Conservation (phyloP, 2,797 vertebrate species). For the Liasis olivaceus region DNA sequence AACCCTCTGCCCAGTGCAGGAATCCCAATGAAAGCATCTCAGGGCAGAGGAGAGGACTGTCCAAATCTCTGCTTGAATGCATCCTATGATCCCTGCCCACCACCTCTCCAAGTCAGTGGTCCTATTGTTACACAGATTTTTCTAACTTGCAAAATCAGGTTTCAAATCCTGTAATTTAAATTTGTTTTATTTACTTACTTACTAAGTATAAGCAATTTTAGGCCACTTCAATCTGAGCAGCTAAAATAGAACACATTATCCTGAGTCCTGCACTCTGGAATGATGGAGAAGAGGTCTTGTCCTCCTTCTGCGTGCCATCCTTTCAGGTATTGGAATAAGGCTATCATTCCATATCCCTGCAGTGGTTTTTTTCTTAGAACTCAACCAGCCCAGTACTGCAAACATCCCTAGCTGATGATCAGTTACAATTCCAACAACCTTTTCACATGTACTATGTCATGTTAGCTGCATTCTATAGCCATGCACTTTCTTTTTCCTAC, state of each 20-base stretch:
- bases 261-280: too few species aligned
- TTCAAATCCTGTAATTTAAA: background rate
- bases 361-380: too few species aligned
- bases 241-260: too few species aligned
- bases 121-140: background rate
- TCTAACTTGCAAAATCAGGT: background rate
- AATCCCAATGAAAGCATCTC: background rate
- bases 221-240: too few species aligned
- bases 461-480: too few species aligned
- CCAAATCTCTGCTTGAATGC: background rate
- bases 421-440: too few species aligned
- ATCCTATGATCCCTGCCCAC: background rate
- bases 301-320: background rate
- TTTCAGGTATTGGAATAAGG: background rate
- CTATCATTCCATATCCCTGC: background rate
- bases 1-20: background rate
- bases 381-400: background rate
- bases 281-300: background rate
- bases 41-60: background rate
- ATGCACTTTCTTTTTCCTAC: too few species aligned
- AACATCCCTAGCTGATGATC: background rate
- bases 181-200: too few species aligned
- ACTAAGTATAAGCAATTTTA: too few species aligned
- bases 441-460: too few species aligned
- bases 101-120: background rate